These are phyloP conservation scores for Verasper variegatus DNA, from an alignment of 2,113 vertebrate genomes.

Conservation along the genomic window DNA sequence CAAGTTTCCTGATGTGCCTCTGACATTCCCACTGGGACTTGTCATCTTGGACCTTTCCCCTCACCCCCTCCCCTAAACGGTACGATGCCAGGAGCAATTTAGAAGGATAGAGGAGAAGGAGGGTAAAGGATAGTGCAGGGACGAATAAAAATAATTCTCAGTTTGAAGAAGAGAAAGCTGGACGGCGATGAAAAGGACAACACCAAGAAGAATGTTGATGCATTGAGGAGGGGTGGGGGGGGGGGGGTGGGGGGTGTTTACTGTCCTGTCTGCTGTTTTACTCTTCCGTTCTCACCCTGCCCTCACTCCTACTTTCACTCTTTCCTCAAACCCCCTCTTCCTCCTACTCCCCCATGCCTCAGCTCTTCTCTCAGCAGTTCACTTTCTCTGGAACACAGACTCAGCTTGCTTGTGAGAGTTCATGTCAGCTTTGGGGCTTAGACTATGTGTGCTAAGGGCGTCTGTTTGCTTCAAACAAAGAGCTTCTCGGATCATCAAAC, in stretches of 20 bases:
- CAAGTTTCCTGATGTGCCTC: constrained; percentile 65
- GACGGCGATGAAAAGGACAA: constrained; percentile 21
- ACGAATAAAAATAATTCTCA: constrained; percentile 4
- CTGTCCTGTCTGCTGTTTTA: constrained; percentile 3
- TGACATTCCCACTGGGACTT: constrained; percentile 73
- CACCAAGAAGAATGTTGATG: background rate
- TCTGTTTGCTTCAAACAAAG: background rate
- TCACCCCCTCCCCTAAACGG: constrained; percentile 24
- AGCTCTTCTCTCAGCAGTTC: background rate
- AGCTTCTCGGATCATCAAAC: background rate
- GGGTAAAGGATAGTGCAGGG: background rate
- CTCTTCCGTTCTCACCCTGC: constrained; percentile 28
- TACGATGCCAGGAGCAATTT: constrained; percentile 45
- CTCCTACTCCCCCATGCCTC: background rate
- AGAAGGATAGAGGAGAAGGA: constrained; percentile 3
- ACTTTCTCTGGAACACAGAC: background rate
- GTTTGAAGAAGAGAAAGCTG: constrained; percentile 27
- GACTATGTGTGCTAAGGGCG: background rate
- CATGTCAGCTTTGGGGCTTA: background rate
- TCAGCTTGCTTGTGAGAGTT: background rate
- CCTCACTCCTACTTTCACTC: constrained; percentile 14
- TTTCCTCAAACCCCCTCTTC: background rate
- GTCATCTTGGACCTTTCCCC: constrained; percentile 64
- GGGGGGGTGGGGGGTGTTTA: constrained; percentile 25
- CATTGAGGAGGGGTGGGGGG: background rate